Percentiles rank a stretch among this genome's conserved stretches.
These are phyloP conservation scores for Himalopsyche anomala DNA, from an alignment of 2,888 invertebrate genomes.

Conservation along the genomic window DNA sequence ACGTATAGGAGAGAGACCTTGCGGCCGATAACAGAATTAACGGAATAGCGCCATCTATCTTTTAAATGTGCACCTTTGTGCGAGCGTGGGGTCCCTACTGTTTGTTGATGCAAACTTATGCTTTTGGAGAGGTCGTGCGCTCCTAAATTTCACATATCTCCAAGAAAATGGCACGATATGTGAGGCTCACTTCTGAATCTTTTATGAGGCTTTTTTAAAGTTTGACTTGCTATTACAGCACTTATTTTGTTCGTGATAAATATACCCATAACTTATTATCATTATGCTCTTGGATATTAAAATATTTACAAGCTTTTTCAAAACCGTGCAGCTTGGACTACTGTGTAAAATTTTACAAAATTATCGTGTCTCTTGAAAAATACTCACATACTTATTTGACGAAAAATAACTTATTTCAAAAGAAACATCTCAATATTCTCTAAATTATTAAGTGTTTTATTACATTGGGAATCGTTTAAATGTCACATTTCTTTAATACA, in stretches of 20 bases:
- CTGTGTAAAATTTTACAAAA: no score
- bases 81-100: slow-evolving; percentile 66
- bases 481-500: no score
- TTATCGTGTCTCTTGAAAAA: no score
- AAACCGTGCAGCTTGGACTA: no score
- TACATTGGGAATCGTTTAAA: no score
- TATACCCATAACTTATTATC: not conserved
- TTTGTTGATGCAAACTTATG: slow-evolving; percentile 64
- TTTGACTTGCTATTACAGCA: not conserved
- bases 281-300: not conserved
- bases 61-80: slow-evolving; percentile 80
- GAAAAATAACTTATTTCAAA: no score
- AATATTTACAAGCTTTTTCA: no score
- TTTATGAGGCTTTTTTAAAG: slow-evolving; percentile 9
- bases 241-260: slow-evolving; percentile 5
- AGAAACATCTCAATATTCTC: no score
- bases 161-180: slow-evolving; percentile 32
- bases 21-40: slow-evolving; percentile 81
- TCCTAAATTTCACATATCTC: slow-evolving; percentile 64
- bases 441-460: no score
- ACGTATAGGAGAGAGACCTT: slow-evolving; percentile 56
- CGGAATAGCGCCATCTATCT: slow-evolving; percentile 81
- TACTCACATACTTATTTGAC: no score
- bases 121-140: slow-evolving; percentile 49
- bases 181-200: slow-evolving; percentile 20